phyloP scores from a whole-genome alignment of 2,797 vertebrate species.

The Phoxinus dragarum region DNA sequence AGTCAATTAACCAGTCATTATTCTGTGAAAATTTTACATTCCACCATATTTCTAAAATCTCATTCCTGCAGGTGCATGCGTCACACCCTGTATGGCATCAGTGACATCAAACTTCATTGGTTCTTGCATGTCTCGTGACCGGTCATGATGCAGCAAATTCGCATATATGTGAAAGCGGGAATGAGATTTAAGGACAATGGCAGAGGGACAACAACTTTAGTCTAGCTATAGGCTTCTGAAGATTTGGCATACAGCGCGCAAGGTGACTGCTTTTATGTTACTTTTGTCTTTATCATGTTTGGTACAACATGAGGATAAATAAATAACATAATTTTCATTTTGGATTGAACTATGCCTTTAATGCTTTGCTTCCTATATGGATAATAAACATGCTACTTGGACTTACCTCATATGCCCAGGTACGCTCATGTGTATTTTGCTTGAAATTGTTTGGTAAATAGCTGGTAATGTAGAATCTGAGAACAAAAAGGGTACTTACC shows the following conservation, averaged over 20 bases:
- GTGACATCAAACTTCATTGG: neutral
- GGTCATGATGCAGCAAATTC: neutral
- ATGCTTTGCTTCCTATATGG: neutral
- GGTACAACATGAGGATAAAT: neutral
- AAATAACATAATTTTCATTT: neutral
- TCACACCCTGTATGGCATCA: neutral
- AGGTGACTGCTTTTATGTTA: neutral
- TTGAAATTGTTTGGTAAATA: slow-evolving; percentile 22
- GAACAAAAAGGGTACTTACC: slow-evolving; percentile 70
- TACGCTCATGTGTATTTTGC: slow-evolving; percentile 25
- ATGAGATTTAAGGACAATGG: neutral
- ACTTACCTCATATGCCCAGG: slow-evolving; percentile 30
- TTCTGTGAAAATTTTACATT: neutral
- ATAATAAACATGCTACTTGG: neutral
- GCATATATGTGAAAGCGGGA: neutral
- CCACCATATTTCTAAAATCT: neutral
- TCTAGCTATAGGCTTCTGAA: neutral
- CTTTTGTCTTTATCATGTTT: neutral
- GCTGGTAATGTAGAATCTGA: slow-evolving; percentile 35
- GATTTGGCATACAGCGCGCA: neutral
- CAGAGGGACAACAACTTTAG: neutral
- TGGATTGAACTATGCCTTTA: neutral
- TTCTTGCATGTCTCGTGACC: neutral
- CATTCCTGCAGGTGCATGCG: neutral
- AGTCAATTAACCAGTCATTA: neutral